These are phyloP conservation scores for Panurus biarmicus DNA, from an alignment of 2,113 vertebrate genomes.

Conservation along the genomic window DNA sequence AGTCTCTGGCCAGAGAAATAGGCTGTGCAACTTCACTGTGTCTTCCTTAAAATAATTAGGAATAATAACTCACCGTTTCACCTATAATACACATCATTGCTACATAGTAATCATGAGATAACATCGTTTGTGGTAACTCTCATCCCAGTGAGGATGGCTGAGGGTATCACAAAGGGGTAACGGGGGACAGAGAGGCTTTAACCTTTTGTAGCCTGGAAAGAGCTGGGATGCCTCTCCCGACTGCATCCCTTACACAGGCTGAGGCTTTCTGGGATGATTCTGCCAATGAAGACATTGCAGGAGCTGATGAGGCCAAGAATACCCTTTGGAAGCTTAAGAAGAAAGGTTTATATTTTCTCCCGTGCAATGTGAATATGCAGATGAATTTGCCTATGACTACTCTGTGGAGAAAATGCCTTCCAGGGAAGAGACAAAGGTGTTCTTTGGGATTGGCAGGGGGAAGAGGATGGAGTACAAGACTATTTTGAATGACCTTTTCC, in stretches of 20 bases:
- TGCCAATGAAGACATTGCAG: neutral
- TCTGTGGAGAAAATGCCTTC: neutral
- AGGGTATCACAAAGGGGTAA: neutral
- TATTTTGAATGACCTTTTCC: neutral
- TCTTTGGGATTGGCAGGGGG: neutral
- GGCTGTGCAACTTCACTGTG: neutral
- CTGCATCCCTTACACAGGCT: neutral
- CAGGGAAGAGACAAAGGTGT: neutral
- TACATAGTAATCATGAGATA: accelerated
- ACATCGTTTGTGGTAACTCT: neutral
- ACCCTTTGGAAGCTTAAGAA: neutral
- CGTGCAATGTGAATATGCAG: neutral
- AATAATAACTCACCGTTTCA: neutral
- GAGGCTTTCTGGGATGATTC: neutral
- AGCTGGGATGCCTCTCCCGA: neutral
- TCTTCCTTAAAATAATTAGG: neutral
- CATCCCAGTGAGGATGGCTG: neutral
- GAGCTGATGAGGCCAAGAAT: neutral
- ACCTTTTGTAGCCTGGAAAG: neutral
- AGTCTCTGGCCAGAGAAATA: neutral
- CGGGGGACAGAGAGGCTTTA: neutral
- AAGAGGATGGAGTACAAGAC: neutral
- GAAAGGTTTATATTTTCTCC: neutral
- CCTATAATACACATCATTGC: neutral
- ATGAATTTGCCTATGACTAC: neutral